Percentiles rank a stretch among this genome's conserved stretches.
These are phyloP conservation scores for Drosophila nannoptera DNA, from an alignment of 1,140 invertebrate species.

Conservation along the genomic window DNA sequence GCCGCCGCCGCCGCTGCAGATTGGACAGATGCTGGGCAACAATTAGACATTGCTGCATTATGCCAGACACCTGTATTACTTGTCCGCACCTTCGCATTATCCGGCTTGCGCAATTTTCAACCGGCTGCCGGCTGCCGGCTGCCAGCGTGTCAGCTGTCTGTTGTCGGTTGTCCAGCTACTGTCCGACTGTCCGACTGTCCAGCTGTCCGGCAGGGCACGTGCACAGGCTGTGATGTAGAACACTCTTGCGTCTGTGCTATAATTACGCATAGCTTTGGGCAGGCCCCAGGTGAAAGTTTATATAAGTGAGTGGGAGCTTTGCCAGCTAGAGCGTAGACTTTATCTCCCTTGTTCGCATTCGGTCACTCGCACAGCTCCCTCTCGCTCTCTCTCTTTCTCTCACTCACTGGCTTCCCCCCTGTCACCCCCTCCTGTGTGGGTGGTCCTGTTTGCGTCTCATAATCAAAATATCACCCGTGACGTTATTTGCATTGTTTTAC, in stretches of 20 bases:
- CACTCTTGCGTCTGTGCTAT: constrained; percentile 50
- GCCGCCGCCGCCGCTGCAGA: neutral
- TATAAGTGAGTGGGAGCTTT: constrained; percentile 31
- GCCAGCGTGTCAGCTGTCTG: constrained; percentile 2
- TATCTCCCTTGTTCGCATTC: neutral
- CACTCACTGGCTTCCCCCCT: neutral
- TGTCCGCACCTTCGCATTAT: constrained; percentile 61
- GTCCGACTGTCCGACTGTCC: neutral
- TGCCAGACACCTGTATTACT: constrained; percentile 43
- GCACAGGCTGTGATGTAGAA: constrained; percentile 16
- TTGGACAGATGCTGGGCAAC: constrained; percentile 25
- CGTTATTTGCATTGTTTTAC: constrained; percentile 55
- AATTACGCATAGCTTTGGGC: constrained; percentile 57
- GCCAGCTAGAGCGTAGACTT: constrained; percentile 8
- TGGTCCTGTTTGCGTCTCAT: constrained; percentile 30
- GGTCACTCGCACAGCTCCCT: neutral
- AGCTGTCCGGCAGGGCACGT: constrained; percentile 39
- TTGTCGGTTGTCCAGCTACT: neutral
- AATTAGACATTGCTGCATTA: constrained; percentile 42
- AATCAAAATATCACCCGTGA: constrained; percentile 50
- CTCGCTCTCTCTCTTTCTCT: neutral
- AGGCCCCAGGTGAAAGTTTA: constrained; percentile 53
- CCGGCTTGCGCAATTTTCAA: constrained; percentile 15
- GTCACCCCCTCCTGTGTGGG: neutral
- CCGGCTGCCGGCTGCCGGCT: constrained; percentile 3